Evolutionary conservation across 2,797 vertebrate species (phyloP), one percentile per base, ranked within the genome.

Genomic region (Cygnus olor): DNA sequence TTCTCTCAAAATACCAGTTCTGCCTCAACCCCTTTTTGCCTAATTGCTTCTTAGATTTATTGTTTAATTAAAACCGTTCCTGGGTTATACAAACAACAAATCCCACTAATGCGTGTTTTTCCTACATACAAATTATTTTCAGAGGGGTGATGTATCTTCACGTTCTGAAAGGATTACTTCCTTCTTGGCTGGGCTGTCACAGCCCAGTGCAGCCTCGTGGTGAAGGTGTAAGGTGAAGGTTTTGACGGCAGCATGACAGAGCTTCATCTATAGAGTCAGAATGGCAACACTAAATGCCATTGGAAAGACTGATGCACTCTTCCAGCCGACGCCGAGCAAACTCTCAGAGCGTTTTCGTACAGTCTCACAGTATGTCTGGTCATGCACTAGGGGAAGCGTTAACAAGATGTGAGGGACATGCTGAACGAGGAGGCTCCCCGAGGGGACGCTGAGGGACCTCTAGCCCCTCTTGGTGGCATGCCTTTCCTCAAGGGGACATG

Each of bases 31-130:
- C 71, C 78, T 91, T 93, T 93, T 96, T 92, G 80, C 93, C 95
- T 97, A 95, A 96, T 96, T 97, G 95, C 88, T 96, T 94, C 93
- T 89, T 84, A 95, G 93, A 96, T 97, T 94, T 96, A 95, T 97
- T 88, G 95, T 96, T 96, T 96, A 94, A 97, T 97, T 97, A 96
- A 97, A 97, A 95, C 81, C 12, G 19, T 95, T 96, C 94, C 80
- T 3, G 36, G 85, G 88, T 91, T 91, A 93, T 95, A 94, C 88
- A 95, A 96, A 96, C 93, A 96, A 97, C 94, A 96, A 94, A 95
- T 94, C 92, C 85, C 89, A 68, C 77, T 95, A 96, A 96, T 95
- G 88, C 66, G 79, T 56, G 45, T 25, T 90, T 95, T 93, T 85
- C 80, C 54, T 22, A 9, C 66, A 44, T 57, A 95, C 90, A 89